phyloP scores from a whole-genome alignment of 2,888 invertebrate genomes.

The Agrotis segetum region DNA sequence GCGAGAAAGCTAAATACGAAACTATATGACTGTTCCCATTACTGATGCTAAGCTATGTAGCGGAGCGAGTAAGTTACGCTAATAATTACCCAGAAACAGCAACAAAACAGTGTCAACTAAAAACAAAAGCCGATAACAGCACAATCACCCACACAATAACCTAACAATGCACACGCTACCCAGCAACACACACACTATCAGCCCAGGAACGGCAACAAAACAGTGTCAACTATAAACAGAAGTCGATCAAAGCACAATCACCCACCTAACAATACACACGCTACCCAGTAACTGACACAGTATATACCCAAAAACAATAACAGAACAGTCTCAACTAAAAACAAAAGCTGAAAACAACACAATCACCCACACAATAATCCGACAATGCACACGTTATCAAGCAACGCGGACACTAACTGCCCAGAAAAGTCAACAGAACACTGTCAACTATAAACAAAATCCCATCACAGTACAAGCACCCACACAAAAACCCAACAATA shows the following conservation, averaged over 20 bases:
- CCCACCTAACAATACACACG: background rate
- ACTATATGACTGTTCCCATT: too few species aligned
- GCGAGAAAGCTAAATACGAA: too few species aligned
- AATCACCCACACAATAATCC: background rate
- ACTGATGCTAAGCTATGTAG: too few species aligned
- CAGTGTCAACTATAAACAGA: too few species aligned
- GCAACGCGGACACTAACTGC: background rate
- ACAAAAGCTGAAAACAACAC: background rate
- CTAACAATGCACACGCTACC: background rate
- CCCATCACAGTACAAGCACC: background rate
- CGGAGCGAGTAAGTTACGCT: too few species aligned
- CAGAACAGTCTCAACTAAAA: background rate
- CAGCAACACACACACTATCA: too few species aligned
- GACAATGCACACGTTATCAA: background rate
- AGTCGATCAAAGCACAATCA: too few species aligned
- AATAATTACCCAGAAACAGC: background rate
- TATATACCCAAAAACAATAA: background rate
- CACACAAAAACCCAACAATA: background rate
- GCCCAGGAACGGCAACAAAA: too few species aligned
- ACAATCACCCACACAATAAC: background rate
- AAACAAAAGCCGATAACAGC: too few species aligned
- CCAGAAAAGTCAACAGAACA: background rate
- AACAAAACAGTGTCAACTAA: too few species aligned
- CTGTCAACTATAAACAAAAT: too few species aligned
- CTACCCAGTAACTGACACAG: background rate